These are phyloP conservation scores for Atlantisia rogersi DNA, from an alignment of 2,113 vertebrate species.

Conservation along the genomic window DNA sequence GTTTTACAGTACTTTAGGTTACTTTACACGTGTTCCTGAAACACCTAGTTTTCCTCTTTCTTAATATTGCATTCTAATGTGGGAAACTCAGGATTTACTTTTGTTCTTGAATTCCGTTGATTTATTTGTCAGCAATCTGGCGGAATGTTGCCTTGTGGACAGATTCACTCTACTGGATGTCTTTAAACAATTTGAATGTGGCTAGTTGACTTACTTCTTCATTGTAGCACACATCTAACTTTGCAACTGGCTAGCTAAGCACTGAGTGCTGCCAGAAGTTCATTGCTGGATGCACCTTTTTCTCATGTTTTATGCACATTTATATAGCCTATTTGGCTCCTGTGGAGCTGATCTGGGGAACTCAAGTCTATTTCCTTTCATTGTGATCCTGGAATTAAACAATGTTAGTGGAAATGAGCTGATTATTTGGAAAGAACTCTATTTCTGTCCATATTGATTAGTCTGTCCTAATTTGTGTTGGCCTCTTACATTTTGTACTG, in stretches of 20 bases:
- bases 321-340: constrained; percentile 22
- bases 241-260: neutral
- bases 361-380: neutral
- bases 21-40: neutral
- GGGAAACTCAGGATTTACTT: neutral
- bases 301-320: constrained; percentile 13
- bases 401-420: constrained; percentile 10
- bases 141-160: neutral
- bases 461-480: neutral
- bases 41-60: neutral
- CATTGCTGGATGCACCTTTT: neutral
- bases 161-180: neutral
- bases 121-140: neutral
- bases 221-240: neutral
- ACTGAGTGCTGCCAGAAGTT: constrained; percentile 15
- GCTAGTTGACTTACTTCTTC: constrained; percentile 33
- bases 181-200: neutral
- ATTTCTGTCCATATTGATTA: neutral
- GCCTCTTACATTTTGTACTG: neutral
- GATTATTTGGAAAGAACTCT: constrained; percentile 34
- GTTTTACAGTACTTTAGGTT: neutral
- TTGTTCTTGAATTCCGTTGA: neutral
- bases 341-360: constrained; percentile 10
- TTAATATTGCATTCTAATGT: neutral
- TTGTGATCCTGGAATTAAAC: neutral